Percentiles rank a stretch among this genome's conserved stretches.
Conservation (phyloP, 2,888 invertebrate genomes). For the Protophormia terraenovae region DNA sequence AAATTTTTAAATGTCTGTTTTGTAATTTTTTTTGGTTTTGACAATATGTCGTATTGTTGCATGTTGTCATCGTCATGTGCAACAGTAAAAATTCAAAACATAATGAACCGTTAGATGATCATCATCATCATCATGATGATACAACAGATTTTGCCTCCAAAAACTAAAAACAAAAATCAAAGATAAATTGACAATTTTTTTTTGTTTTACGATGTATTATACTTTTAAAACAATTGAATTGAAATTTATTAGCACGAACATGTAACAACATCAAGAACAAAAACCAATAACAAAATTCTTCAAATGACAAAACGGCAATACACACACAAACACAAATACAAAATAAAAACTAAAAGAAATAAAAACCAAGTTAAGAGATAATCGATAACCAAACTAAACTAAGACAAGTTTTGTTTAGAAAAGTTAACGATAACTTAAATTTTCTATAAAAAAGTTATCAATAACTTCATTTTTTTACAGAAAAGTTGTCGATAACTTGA, state of each 20-base stretch:
- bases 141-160: neutral
- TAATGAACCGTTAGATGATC: constrained; percentile 63
- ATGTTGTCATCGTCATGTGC: constrained; percentile 48
- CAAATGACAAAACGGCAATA: constrained; percentile 1
- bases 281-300: neutral
- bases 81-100: constrained; percentile 62
- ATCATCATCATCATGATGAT: constrained; percentile 48
- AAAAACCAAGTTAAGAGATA: too few relatives aligned
- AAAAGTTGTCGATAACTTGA: too few relatives aligned
- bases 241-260: constrained; percentile 58
- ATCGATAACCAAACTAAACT: too few relatives aligned
- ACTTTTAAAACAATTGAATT: constrained; percentile 59
- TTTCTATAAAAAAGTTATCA: too few relatives aligned
- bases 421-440: neutral
- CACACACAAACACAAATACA: neutral
- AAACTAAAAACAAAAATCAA: constrained; percentile 32
- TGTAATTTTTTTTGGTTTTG: constrained; percentile 38
- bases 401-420: too few relatives aligned
- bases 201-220: constrained; percentile 36
- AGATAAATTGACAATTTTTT: constrained; percentile 65
- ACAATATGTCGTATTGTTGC: constrained; percentile 61
- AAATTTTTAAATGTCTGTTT: constrained; percentile 51
- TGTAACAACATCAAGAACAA: constrained; percentile 22
- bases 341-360: neutral
- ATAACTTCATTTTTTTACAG: too few relatives aligned